A percentile compares a stretch with the other conserved stretches of the same genome.
phyloP scores from a whole-genome alignment of 2,797 vertebrate species.

The Anabacerthia variegaticeps region DNA sequence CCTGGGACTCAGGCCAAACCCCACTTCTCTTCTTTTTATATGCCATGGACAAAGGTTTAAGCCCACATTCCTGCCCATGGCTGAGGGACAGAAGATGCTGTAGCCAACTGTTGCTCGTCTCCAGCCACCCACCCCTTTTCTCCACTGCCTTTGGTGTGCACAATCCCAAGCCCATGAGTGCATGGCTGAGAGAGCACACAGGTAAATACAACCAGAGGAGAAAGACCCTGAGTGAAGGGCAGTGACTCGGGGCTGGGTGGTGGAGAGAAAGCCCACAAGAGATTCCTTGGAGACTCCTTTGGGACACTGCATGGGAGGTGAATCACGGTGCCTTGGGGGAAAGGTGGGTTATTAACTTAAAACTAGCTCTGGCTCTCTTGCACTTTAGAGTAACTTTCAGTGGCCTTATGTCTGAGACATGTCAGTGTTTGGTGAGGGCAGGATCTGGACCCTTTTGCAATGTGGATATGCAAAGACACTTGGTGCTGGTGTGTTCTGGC shows the following conservation, averaged over 20 bases:
- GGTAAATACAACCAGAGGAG: not conserved
- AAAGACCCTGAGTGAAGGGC: not conserved
- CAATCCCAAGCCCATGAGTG: not conserved
- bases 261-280: not conserved
- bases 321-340: not conserved
- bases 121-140: not conserved
- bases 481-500: not conserved
- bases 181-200: not conserved
- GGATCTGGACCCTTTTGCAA: not conserved
- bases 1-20: not conserved
- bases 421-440: not conserved
- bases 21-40: not conserved
- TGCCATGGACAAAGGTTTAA: not conserved
- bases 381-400: not conserved
- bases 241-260: not conserved
- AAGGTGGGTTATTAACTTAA: not conserved
- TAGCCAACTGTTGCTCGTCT: not conserved
- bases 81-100: not conserved
- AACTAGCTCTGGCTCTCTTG: not conserved
- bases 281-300: not conserved
- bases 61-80: not conserved
- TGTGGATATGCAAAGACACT: rapidly evolving
- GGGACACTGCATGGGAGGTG: not conserved
- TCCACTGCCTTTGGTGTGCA: not conserved
- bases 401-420: slow-evolving; percentile 8